These are phyloP conservation scores for Drosophila imparisetae DNA, from an alignment of 2,888 invertebrate genomes.

Conservation along the genomic window DNA sequence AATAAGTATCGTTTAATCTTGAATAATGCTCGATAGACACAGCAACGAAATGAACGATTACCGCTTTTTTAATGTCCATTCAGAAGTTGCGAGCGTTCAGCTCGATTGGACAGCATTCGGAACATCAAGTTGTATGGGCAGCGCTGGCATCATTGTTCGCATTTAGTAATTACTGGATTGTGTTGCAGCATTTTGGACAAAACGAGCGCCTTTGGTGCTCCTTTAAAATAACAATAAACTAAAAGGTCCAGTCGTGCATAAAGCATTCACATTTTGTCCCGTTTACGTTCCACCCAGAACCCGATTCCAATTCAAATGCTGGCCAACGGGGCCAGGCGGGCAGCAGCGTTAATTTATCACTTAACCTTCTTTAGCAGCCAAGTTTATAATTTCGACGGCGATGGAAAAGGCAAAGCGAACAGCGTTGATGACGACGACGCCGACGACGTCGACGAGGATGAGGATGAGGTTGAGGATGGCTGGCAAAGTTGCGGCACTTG, in stretches of 20 bases:
- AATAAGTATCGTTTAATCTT: neutral
- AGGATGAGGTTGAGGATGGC: conserved; percentile 32
- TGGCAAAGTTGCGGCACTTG: conserved; percentile 60
- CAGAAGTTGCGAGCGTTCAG: conserved; percentile 8
- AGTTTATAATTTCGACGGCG: conserved; percentile 75
- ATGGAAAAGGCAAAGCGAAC: conserved; percentile 41
- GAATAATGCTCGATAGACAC: neutral
- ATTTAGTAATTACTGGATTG: conserved; percentile 52
- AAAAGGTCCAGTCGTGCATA: conserved; percentile 78
- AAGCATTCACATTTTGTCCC: conserved; percentile 66
- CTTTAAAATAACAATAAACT: conserved; percentile 76
- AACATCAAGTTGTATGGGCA: conserved; percentile 19
- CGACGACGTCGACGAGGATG: conserved; percentile 2
- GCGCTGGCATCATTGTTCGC: conserved; percentile 18
- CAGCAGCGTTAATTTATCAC: conserved; percentile 77
- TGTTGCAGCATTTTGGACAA: conserved; percentile 15
- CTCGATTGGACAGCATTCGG: conserved; percentile 18
- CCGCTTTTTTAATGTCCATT: neutral
- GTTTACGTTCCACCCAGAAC: conserved; percentile 12
- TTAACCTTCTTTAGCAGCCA: conserved; percentile 79
- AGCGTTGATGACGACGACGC: conserved; percentile 47
- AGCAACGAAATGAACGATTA: neutral
- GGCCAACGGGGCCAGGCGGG: conserved; percentile 48
- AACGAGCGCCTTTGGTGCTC: conserved; percentile 13
- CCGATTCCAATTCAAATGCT: conserved; percentile 37